Evolutionary conservation across 1,140 invertebrate species (phyloP), one percentile per base, ranked within the genome.

Genomic region (Drosophila seguyi): DNA sequence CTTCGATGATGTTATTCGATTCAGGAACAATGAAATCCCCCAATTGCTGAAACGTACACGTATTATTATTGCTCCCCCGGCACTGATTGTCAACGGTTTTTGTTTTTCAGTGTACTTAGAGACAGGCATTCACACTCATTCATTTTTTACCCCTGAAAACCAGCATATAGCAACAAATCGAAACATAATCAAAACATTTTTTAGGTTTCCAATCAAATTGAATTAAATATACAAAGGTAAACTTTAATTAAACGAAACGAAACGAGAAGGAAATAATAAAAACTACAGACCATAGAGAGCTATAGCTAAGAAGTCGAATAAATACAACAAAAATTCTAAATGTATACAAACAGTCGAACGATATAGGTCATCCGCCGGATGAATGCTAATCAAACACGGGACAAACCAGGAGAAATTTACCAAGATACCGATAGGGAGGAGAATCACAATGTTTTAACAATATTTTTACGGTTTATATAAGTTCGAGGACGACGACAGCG

Each of bases 161-260:
- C 60, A 78, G 68, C 60, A 62, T 66, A 29, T 71, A 78, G 42
- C 63, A 74, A 90, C 79, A 68, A 79, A 90, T 90, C 86, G 86
- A 90, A 90, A 90, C 86, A 90, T 90, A 90, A 90, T 90, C 81
- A 90, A 90, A 84, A 88, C 77, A 90, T 81, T 85, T 76, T 88
- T 88, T 88, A 88, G 85, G 85, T 88, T 88, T 88, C 85, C 81
- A 90, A 90, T 75, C 79, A 76, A 88, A 81, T 90, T 79, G 67
- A 90, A 85, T 75, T 81, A 69, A 78, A 78, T 75, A 83, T 81
- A 82, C 71, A 83, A 77, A 87, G 55, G 52, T 67, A 79, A 76
- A 75, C 63, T 71, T 72, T 48, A 87, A 79, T 81, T 67, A 79
- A 83, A 76, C 38, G 75, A 77, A 47, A 39, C 52, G 31, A 60